Percentiles rank a stretch among this genome's conserved stretches.
phyloP scores from a whole-genome alignment of 1,140 invertebrate genomes.

The Belonocnema kinseyi region DNA sequence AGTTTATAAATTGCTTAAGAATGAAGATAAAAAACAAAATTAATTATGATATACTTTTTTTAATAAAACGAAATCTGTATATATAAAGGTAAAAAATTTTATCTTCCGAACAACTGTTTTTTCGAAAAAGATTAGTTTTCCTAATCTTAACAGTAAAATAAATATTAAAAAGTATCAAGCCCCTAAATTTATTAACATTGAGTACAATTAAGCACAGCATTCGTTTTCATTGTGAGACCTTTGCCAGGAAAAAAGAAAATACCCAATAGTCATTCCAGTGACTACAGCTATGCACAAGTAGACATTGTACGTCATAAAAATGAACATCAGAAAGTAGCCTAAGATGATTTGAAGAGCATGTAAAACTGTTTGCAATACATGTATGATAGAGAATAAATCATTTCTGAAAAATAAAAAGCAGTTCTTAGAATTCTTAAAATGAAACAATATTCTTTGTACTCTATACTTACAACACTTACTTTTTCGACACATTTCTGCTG shows the following conservation, averaged over 20 bases:
- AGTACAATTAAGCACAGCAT: constrained; percentile 53
- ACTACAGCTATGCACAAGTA: constrained; percentile 81
- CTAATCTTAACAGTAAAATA: too few species aligned
- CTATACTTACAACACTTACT: constrained; percentile 32
- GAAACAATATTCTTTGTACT: background rate
- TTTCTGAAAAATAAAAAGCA: constrained; percentile 56
- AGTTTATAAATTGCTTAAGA: too few species aligned
- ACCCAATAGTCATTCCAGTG: constrained; percentile 80
- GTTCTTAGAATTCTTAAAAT: background rate
- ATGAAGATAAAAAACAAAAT: too few species aligned
- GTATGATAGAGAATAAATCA: constrained; percentile 71
- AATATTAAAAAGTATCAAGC: too few species aligned
- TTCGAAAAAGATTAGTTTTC: too few species aligned
- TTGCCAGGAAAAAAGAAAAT: constrained; percentile 82
- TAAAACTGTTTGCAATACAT: constrained; percentile 80
- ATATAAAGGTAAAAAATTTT: too few species aligned
- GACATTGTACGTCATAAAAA: constrained; percentile 87
- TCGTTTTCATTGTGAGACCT: constrained; percentile 62
- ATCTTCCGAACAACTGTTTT: too few species aligned
- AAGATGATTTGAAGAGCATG: constrained; percentile 82
- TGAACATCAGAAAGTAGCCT: constrained; percentile 84
- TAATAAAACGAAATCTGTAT: too few species aligned
- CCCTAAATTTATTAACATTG: background rate
- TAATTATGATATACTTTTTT: too few species aligned
- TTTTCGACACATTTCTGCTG: background rate